phyloP scores from a whole-genome alignment of 1,140 invertebrate species.

The Cyrtorhinus lividipennis region DNA sequence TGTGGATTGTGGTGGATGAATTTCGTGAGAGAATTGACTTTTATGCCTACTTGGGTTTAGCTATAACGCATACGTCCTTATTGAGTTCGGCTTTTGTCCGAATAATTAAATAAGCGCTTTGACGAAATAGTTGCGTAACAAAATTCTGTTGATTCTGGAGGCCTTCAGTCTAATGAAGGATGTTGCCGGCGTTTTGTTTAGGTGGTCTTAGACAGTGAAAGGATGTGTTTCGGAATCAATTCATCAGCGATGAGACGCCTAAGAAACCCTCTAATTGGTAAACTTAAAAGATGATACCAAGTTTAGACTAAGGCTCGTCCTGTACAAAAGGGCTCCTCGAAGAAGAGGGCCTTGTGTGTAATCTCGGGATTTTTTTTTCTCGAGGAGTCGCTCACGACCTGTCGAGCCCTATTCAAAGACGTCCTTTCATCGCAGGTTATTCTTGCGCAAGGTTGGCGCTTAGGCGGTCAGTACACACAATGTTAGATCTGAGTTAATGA shows the following conservation, averaged over 20 bases:
- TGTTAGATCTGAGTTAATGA: neutral
- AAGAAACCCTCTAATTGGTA: neutral
- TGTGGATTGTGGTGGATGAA: too few relatives aligned
- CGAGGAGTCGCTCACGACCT: constrained; percentile 4
- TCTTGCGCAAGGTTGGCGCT: neutral
- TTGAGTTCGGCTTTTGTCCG: too few relatives aligned
- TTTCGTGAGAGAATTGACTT: too few relatives aligned
- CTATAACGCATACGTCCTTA: too few relatives aligned
- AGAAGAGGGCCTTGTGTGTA: neutral
- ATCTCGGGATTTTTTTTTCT: too few relatives aligned
- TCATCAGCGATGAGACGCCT: neutral
- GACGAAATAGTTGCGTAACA: too few relatives aligned
- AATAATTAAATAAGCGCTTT: too few relatives aligned
- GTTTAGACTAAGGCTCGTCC: too few relatives aligned
- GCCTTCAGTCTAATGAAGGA: neutral
- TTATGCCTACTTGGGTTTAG: too few relatives aligned
- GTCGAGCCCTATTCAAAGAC: neutral
- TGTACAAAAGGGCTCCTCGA: neutral
- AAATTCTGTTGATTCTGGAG: too few relatives aligned
- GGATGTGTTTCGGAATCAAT: neutral
- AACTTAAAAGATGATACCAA: too few relatives aligned
- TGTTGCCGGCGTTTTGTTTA: neutral
- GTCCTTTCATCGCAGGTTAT: neutral
- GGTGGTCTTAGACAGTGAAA: neutral
- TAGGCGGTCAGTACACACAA: neutral